phyloP scores from a whole-genome alignment of 2,888 invertebrate genomes.

The Platypus cylindrus region DNA sequence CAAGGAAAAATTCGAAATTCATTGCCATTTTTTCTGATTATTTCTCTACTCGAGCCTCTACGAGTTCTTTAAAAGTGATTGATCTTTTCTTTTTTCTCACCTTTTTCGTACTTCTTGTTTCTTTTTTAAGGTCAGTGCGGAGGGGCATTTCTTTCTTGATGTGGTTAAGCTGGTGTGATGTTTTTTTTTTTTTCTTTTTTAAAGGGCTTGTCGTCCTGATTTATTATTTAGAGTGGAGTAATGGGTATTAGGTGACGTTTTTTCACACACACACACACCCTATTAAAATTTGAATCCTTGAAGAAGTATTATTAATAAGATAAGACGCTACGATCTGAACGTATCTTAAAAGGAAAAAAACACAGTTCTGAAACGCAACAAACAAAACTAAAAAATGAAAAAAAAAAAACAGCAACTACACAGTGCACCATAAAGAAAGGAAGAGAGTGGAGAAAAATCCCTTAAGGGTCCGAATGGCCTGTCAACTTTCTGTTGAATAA shows the following conservation, averaged over 20 bases:
- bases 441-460: constrained; percentile 9
- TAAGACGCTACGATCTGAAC: too few species aligned
- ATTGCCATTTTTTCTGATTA: constrained; percentile 11
- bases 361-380: constrained; percentile 2
- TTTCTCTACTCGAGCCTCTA: constrained; percentile 5
- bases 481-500: constrained; percentile 24
- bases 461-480: constrained; percentile 9
- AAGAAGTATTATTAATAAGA: too few species aligned
- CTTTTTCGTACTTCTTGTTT: too few species aligned
- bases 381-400: constrained; percentile 6
- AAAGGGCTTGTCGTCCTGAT: constrained; percentile 27
- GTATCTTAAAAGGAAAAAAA: constrained; percentile 4
- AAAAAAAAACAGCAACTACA: too few species aligned
- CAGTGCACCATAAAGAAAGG: too few species aligned
- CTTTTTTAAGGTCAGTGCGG: constrained; percentile 12
- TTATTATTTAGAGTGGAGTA: constrained; percentile 30
- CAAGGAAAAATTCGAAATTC: constrained; percentile 7
- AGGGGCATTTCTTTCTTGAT: too few species aligned
- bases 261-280: constrained; percentile 26
- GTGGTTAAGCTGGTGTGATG: too few species aligned
- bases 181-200: too few species aligned
- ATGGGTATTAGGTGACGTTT: too few species aligned
- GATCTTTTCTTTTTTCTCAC: too few species aligned
- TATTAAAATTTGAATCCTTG: too few species aligned
- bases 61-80: constrained; percentile 13